Conservation (phyloP, 2,113 vertebrate genomes). For the Pampusana beccarii region DNA sequence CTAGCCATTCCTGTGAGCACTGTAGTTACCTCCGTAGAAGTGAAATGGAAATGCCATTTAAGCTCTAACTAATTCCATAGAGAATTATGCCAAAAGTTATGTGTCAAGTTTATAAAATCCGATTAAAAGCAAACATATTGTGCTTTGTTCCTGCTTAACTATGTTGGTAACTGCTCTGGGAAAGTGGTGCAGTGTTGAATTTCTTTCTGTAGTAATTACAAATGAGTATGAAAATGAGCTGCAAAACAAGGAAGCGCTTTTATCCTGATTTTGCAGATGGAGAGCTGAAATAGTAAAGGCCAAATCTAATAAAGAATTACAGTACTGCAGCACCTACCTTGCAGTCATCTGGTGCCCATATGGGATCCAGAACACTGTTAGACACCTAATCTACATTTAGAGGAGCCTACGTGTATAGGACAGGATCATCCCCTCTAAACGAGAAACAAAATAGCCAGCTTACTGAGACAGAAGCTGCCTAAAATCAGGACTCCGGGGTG, state of each 20-base stretch:
- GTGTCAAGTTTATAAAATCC: slow-evolving; percentile 45
- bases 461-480: not conserved
- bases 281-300: slow-evolving; percentile 42
- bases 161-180: slow-evolving; percentile 9
- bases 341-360: slow-evolving; percentile 30
- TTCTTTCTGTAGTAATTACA: slow-evolving; percentile 51
- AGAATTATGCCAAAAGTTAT: slow-evolving; percentile 1
- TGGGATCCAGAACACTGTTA: slow-evolving; percentile 4
- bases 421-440: not conserved
- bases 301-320: slow-evolving; percentile 60
- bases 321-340: slow-evolving; percentile 31
- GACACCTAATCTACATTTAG: not conserved
- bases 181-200: not conserved
- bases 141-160: slow-evolving; percentile 56
- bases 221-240: slow-evolving; percentile 40
- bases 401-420: not conserved
- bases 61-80: not conserved
- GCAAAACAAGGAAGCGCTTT: slow-evolving; percentile 37
- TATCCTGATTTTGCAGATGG: slow-evolving; percentile 41
- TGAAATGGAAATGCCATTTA: slow-evolving; percentile 1
- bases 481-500: not conserved
- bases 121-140: slow-evolving; percentile 29
- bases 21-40: not conserved
- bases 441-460: not conserved
- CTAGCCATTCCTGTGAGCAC: not conserved